Evolutionary conservation across 2,113 vertebrate genomes (phyloP).

Genomic region (Triplophysa tibetana): DNA sequence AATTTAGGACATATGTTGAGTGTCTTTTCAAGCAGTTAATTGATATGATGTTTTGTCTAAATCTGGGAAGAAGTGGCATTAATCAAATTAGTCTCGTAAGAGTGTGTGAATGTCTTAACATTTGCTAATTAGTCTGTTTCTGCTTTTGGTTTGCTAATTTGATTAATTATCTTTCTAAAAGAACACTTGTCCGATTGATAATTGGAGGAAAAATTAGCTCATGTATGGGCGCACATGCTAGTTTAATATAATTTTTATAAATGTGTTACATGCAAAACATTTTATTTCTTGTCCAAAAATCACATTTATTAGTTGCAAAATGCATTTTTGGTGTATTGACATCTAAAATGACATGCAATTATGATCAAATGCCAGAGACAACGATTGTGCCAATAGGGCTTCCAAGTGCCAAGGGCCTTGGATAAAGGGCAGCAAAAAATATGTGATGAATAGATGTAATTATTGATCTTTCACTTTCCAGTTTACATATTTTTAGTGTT

Average conservation of each 20-base stretch:
- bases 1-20: slow-evolving; percentile 50
- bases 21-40: slow-evolving; percentile 56
- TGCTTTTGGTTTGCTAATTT: slow-evolving; percentile 47
- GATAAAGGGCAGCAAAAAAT: no score
- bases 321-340: no score
- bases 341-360: no score
- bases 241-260: not conserved
- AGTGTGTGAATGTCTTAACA: slow-evolving; percentile 49
- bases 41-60: slow-evolving; percentile 51
- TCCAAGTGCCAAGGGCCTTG: no score
- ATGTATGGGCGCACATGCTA: not conserved
- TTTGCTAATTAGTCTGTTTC: slow-evolving; percentile 51
- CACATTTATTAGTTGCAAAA: no score
- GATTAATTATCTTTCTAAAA: slow-evolving; percentile 47
- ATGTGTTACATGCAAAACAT: slow-evolving; percentile 5
- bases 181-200: slow-evolving; percentile 39
- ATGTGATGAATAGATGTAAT: no score
- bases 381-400: no score
- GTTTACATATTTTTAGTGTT: no score
- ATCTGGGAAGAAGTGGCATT: slow-evolving; percentile 48
- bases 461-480: no score
- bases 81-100: slow-evolving; percentile 56
- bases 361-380: no score
- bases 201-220: slow-evolving; percentile 24
- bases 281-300: no score